A percentile compares a stretch with the other conserved stretches of the same genome.
phyloP scores from a whole-genome alignment of 2,113 vertebrate genomes.

The Trochalopteron elliotii region DNA sequence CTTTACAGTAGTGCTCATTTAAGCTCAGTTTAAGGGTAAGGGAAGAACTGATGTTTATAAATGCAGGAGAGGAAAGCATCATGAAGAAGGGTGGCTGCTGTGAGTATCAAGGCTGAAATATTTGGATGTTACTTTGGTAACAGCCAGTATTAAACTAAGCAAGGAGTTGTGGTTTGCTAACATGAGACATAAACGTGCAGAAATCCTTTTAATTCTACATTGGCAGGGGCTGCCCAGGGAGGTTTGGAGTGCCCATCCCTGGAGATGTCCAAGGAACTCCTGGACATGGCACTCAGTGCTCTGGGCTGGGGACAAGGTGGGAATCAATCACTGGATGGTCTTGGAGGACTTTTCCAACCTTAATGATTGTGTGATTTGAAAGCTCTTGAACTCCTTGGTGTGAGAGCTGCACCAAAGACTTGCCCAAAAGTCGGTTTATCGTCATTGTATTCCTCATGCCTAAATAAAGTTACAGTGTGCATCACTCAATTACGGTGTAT shows the following conservation, averaged over 20 bases:
- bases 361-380: background rate
- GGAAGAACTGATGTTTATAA: background rate
- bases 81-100: background rate
- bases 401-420: background rate
- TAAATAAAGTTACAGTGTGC: background rate
- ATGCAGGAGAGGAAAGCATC: background rate
- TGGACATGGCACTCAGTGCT: background rate
- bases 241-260: background rate
- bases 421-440: background rate
- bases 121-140: background rate
- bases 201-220: background rate
- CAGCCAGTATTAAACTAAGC: background rate
- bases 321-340: background rate
- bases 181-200: background rate
- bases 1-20: conserved; percentile 26
- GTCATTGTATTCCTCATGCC: background rate
- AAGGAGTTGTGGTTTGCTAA: background rate
- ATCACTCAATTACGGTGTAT: background rate
- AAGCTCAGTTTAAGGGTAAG: background rate
- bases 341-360: background rate
- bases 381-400: background rate
- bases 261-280: background rate
- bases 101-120: background rate
- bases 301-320: background rate
- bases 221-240: background rate